phyloP scores from a whole-genome alignment of 1,140 invertebrate species.

The Drosophila cardini region DNA sequence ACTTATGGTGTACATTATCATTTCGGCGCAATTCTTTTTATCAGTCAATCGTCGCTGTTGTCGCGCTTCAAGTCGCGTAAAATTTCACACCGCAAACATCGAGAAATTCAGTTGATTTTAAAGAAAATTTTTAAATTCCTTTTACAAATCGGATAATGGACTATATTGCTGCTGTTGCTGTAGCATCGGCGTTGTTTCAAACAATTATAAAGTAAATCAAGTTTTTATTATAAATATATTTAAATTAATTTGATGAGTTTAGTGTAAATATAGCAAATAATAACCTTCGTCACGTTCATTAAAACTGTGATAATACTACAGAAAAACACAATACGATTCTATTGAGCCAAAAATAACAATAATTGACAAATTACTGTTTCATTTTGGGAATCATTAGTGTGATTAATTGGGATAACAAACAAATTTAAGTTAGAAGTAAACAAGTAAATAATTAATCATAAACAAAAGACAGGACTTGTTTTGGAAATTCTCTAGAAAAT shows the following conservation, averaged over 20 bases:
- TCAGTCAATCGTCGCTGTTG: conserved; percentile 72
- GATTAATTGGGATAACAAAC: not conserved
- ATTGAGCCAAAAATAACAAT: too few relatives aligned
- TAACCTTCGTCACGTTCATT: not conserved
- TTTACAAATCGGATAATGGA: not conserved
- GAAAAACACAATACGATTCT: not conserved
- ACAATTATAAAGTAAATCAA: conserved; percentile 25
- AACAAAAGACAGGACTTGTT: not conserved
- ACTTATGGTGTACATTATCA: conserved; percentile 50
- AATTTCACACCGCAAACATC: conserved; percentile 40
- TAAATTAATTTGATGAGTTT: too few relatives aligned
- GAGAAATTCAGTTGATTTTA: not conserved
- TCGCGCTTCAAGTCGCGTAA: conserved; percentile 68
- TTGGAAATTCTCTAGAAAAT: not conserved
- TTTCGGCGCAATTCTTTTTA: conserved; percentile 80
- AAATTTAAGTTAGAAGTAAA: not conserved
- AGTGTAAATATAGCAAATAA: not conserved
- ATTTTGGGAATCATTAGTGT: not conserved
- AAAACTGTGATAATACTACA: not conserved
- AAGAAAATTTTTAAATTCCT: not conserved
- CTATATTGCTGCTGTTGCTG: conserved; percentile 34
- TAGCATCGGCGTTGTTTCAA: conserved; percentile 10
- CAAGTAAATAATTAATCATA: not conserved
- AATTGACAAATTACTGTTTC: not conserved
- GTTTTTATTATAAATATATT: too few relatives aligned